Percentiles rank a stretch among this genome's conserved stretches.
These are phyloP conservation scores for Zaprionus kolodkinae DNA, from an alignment of 1,140 invertebrate genomes.

Conservation along the genomic window DNA sequence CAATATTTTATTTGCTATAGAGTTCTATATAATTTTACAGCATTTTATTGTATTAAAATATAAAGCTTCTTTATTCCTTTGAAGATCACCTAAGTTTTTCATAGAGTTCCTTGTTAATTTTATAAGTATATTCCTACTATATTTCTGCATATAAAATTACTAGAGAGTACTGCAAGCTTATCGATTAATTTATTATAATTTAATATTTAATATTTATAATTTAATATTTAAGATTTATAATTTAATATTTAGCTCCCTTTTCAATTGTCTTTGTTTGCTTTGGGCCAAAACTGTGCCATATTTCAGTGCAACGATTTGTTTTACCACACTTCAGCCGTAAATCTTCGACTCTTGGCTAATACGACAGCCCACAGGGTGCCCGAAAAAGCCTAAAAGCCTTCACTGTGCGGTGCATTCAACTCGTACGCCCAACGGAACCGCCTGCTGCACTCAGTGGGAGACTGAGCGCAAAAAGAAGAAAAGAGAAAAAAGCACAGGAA, in stretches of 20 bases:
- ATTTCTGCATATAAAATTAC: neutral
- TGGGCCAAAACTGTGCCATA: neutral
- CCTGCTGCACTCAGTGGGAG: constrained; percentile 18
- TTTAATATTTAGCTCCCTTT: neutral
- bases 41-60: neutral
- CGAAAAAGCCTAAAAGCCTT: constrained; percentile 5
- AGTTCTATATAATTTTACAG: neutral
- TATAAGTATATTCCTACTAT: neutral
- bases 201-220: too few species aligned
- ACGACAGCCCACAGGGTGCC: neutral
- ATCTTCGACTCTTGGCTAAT: constrained; percentile 7
- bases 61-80: neutral
- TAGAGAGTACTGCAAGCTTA: neutral
- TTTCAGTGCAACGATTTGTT: neutral
- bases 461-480: neutral
- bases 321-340: neutral
- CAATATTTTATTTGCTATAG: neutral
- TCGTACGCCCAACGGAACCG: constrained; percentile 25
- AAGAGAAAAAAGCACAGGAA: constrained; percentile 57
- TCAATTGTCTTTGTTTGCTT: neutral
- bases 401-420: constrained; percentile 42
- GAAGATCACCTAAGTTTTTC: neutral
- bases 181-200: too few species aligned
- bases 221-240: too few species aligned
- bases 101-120: too few species aligned